Evolutionary conservation across 2,888 invertebrate species (phyloP).

Genomic region (Callyntrura sp.): DNA sequence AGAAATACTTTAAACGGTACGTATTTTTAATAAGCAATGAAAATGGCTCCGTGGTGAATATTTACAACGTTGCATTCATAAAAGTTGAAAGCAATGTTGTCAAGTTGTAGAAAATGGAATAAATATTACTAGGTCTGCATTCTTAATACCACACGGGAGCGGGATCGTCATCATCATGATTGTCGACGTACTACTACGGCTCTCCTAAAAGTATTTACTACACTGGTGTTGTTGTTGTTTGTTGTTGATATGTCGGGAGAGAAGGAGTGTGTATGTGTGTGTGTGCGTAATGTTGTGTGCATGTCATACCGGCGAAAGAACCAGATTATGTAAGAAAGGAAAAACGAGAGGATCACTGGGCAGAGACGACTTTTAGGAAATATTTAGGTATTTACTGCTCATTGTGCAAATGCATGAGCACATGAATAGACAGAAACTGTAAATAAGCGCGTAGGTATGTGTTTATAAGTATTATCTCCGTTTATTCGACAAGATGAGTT

Average conservation of each 20-base stretch:
- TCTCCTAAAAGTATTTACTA: slow-evolving; percentile 53
- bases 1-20: slow-evolving; percentile 53
- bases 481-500: slow-evolving; percentile 27
- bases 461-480: slow-evolving; percentile 5
- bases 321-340: slow-evolving; percentile 41
- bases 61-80: slow-evolving; percentile 71
- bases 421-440: slow-evolving; percentile 17
- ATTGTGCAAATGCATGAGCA: neutral
- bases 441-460: neutral
- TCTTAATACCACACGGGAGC: slow-evolving; percentile 31
- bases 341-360: neutral
- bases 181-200: neutral
- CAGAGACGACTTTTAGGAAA: slow-evolving; percentile 12
- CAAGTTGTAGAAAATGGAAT: slow-evolving; percentile 60
- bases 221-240: slow-evolving; percentile 22
- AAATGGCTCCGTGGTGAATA: slow-evolving; percentile 66
- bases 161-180: slow-evolving; percentile 48
- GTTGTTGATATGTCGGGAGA: neutral
- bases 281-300: neutral
- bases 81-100: slow-evolving; percentile 66
- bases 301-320: slow-evolving; percentile 49
- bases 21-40: slow-evolving; percentile 68
- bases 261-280: too few relatives aligned
- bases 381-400: slow-evolving; percentile 9
- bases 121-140: slow-evolving; percentile 49